These are phyloP conservation scores for Varanus salvator DNA, from an alignment of 2,113 vertebrate species.

Conservation along the genomic window DNA sequence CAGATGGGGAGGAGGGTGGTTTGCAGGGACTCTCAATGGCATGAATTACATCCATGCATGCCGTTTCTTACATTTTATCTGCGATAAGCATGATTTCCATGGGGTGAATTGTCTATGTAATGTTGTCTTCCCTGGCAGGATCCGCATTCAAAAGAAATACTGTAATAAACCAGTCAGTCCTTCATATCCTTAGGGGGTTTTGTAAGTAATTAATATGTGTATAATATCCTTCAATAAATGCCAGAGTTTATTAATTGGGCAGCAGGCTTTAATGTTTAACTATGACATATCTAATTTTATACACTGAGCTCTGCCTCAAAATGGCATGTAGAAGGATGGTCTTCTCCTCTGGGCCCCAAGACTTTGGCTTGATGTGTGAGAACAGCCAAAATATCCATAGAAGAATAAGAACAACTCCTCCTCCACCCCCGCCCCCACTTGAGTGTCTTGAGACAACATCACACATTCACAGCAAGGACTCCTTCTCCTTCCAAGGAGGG, in stretches of 20 bases:
- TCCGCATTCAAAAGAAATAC: not conserved
- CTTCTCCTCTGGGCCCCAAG: not conserved
- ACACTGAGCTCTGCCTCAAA: not conserved
- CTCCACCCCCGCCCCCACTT: too few relatives aligned
- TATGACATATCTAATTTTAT: not conserved
- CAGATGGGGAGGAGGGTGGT: not conserved
- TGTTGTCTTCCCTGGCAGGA: not conserved
- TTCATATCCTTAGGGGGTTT: not conserved
- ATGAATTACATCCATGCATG: not conserved
- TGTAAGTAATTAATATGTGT: not conserved
- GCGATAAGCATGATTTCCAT: not conserved
- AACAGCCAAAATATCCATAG: not conserved
- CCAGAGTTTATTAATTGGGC: not conserved
- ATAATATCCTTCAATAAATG: not conserved
- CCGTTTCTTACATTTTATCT: not conserved
- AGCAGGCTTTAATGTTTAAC: not conserved
- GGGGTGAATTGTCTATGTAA: not conserved
- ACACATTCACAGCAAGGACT: too few relatives aligned
- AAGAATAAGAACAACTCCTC: not conserved
- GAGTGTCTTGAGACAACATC: not conserved
- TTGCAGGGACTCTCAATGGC: not conserved
- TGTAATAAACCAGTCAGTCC: not conserved
- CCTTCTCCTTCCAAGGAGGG: not conserved
- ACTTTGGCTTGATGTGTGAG: not conserved
- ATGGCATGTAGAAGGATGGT: not conserved